Base-by-base conservation (phyloP, 2,888 invertebrate species). In the Oscheius sp. region DNA sequence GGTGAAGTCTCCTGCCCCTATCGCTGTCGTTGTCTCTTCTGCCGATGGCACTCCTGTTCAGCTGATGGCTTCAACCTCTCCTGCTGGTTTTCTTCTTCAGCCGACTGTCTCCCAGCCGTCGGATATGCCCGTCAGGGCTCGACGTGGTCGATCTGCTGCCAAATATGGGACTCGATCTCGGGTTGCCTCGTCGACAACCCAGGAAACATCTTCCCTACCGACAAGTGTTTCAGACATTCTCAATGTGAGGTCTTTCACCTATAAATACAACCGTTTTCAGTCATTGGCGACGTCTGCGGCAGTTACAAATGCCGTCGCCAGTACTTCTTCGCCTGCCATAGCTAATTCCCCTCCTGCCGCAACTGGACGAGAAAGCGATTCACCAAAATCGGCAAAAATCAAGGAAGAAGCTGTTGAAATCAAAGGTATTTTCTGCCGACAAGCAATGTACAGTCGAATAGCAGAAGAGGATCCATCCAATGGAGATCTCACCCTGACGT, bases 11-110 rank as follows among this genome's bases (percentile, higher is more conserved):
- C 55, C 21, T 13, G 13, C 49, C 21, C 49, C 49, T 7, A 49
- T 49, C n/a, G 49, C 21, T 6, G 29, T 59, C n/a, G 59, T 41
- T 7, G 59, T 59, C n/a, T 43, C 61, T 18, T 41, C 61, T 7
- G n/a, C 61, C 21, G 45, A 61, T n/a, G 43, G 61, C n/a, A 41
- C 41, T 61, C 61, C 61, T 9, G 61, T 61, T 21, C 61, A 61
- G 41, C 13, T 61, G 18, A 13, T 61, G 9, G n/a, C 61, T 35
- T 18, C 61, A 1, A 21, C 61, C 12, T 21, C 29, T 58, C n/a
- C 58, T 6, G 29, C 29, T 9, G 35, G 35, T 9, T 35, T 35
- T 35, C 35, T 27, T 7, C 58, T 58, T 27, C 58, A 16, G 27
- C 27, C 27, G 12, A n/a, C n/a, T 27, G 16, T 58, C 58, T 58